Evolutionary conservation across 64 coral and sea anemone species (phyloP).

Genomic region (Anthopleura sola): DNA sequence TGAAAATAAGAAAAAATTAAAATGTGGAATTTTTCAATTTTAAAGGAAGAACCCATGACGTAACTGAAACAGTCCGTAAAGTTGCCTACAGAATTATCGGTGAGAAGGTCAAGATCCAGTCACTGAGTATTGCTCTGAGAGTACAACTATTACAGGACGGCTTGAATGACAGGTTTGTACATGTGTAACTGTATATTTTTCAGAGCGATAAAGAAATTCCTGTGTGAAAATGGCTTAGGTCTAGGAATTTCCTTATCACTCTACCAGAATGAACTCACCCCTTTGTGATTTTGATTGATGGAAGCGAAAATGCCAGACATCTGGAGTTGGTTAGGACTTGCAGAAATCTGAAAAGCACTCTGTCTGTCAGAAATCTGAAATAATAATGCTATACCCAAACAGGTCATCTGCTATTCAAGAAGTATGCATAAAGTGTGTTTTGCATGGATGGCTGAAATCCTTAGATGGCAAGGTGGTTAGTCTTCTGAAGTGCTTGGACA

Average conservation of each 20-base stretch:
- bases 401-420: conserved; percentile 58
- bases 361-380: too few relatives aligned
- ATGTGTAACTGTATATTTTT: too few relatives aligned
- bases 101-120: conserved; percentile 75
- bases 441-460: conserved; percentile 66
- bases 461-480: conserved; percentile 66
- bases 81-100: conserved; percentile 65
- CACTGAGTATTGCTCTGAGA: conserved; percentile 80
- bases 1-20: too few relatives aligned
- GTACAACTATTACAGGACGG: conserved; percentile 82
- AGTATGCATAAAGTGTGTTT: conserved; percentile 45
- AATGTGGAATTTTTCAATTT: background rate
- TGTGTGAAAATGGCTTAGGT: too few relatives aligned
- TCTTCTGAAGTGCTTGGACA: conserved; percentile 74
- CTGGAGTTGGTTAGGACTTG: too few relatives aligned
- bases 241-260: too few relatives aligned
- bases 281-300: too few relatives aligned
- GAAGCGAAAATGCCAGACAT: too few relatives aligned
- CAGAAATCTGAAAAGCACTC: too few relatives aligned
- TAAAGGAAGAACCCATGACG: conserved; percentile 81
- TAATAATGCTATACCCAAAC: too few relatives aligned
- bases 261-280: too few relatives aligned
- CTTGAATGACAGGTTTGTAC: conserved; percentile 51
- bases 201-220: too few relatives aligned
- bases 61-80: conserved; percentile 72